Evolutionary conservation across 2,113 vertebrate genomes (phyloP).

Genomic region (Percina caprodes): DNA sequence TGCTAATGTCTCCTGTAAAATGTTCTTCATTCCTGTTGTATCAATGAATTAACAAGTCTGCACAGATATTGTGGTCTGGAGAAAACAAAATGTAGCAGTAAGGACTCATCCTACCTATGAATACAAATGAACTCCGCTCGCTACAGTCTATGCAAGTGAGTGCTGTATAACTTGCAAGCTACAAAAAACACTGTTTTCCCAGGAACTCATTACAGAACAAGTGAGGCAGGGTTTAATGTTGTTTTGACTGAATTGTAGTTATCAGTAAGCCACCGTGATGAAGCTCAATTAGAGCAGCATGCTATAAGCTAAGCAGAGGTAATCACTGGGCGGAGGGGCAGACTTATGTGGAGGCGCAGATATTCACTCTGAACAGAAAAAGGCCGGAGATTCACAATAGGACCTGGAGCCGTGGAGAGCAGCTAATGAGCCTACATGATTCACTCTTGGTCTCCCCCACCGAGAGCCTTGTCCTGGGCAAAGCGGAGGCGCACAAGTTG

Average conservation of each 20-base stretch:
- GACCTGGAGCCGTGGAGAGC: conserved; percentile 70
- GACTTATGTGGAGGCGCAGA: conserved; percentile 54
- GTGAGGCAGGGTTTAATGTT: conserved; percentile 54
- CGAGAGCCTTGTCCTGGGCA: conserved; percentile 67
- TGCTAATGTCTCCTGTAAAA: conserved; percentile 27
- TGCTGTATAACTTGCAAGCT: conserved; percentile 33
- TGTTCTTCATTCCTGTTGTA: conserved; percentile 2
- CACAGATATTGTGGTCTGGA: conserved; percentile 15
- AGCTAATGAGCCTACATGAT: conserved; percentile 79
- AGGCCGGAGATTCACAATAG: conserved; percentile 68
- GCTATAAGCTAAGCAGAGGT: conserved; percentile 70
- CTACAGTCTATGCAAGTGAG: background rate
- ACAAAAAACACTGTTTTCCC: conserved; percentile 23
- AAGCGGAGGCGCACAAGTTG: conserved; percentile 60
- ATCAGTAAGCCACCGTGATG: conserved; percentile 71
- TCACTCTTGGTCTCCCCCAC: conserved; percentile 76
- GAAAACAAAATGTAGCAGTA: conserved; percentile 7
- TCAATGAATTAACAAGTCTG: conserved; percentile 40
- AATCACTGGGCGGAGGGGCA: conserved; percentile 69
- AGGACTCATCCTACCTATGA: conserved; percentile 40
- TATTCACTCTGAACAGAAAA: conserved; percentile 59
- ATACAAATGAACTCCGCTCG: conserved; percentile 46
- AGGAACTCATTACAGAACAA: conserved; percentile 58
- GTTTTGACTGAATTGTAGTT: conserved; percentile 75
- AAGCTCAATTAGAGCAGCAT: conserved; percentile 75